Evolutionary conservation across 2,113 vertebrate genomes (phyloP).

Genomic region (Zootoca vivipara): DNA sequence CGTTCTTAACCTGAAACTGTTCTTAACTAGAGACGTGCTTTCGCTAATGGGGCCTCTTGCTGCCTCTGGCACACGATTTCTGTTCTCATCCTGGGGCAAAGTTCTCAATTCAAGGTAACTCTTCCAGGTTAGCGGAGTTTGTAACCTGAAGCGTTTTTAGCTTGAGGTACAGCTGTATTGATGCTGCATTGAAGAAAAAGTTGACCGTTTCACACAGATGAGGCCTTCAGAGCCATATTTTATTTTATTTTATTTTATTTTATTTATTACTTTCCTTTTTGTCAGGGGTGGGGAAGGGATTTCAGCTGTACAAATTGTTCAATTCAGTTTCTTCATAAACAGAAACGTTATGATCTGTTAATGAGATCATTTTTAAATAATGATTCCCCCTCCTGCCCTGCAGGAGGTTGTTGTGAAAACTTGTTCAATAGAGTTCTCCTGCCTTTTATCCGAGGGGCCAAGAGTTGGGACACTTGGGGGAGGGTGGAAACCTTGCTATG

Average conservation of each 20-base stretch:
- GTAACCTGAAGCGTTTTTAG: too few relatives aligned
- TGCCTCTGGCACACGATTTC: too few relatives aligned
- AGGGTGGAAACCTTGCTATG: not conserved
- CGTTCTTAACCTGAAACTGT: too few relatives aligned
- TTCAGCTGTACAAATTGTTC: slow-evolving; percentile 62
- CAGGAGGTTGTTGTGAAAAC: slow-evolving; percentile 20
- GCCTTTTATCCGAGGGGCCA: not conserved
- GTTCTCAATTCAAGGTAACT: too few relatives aligned
- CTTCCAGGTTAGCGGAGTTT: too few relatives aligned
- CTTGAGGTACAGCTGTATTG: too few relatives aligned
- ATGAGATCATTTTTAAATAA: slow-evolving; percentile 39
- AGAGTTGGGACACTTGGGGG: not conserved
- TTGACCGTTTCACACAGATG: slow-evolving; percentile 7
- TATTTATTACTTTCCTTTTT: slow-evolving; percentile 19
- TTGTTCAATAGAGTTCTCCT: slow-evolving; percentile 23
- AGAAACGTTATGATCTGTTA: slow-evolving; percentile 42
- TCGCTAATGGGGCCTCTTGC: too few relatives aligned
- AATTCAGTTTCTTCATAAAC: slow-evolving; percentile 50
- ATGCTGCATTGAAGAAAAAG: not conserved
- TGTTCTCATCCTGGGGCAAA: too few relatives aligned
- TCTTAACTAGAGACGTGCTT: too few relatives aligned
- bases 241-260: not conserved
- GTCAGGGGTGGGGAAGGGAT: slow-evolving; percentile 33
- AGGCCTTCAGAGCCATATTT: slow-evolving; percentile 43
- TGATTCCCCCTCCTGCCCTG: slow-evolving; percentile 45